These are phyloP conservation scores for Plebejus melissa DNA, from an alignment of 2,888 invertebrate genomes.

Conservation along the genomic window DNA sequence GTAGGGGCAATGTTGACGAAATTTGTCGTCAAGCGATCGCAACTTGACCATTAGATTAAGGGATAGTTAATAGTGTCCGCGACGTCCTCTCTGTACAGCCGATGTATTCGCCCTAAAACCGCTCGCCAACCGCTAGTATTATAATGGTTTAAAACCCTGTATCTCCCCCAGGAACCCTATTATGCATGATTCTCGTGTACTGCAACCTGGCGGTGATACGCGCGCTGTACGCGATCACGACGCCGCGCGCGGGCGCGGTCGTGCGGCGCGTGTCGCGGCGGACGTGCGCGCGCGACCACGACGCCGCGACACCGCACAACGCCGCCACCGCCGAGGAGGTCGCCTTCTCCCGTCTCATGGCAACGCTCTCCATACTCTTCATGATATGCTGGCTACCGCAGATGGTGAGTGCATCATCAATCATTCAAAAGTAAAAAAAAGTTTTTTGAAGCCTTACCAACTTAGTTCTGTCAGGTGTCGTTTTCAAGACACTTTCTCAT, in stretches of 20 bases:
- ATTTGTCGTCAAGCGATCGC: no score
- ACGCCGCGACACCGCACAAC: slow-evolving; percentile 50
- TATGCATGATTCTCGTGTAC: slow-evolving; percentile 87
- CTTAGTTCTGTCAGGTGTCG: no score
- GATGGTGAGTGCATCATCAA: slow-evolving; percentile 80
- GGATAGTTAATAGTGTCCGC: no score
- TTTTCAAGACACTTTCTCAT: no score
- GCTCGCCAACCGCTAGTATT: no score
- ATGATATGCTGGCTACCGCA: slow-evolving; percentile 93
- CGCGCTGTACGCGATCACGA: slow-evolving; percentile 82
- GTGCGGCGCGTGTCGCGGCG: slow-evolving; percentile 60
- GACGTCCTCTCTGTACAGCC: no score
- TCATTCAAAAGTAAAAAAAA: no score
- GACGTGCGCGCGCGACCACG: slow-evolving; percentile 61
- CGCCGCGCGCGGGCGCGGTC: slow-evolving; percentile 52
- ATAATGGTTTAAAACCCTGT: background rate
- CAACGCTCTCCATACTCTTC: slow-evolving; percentile 88
- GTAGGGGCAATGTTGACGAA: no score
- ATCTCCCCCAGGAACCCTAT: slow-evolving; percentile 78
- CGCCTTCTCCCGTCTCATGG: slow-evolving; percentile 92
- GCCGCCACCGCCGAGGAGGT: slow-evolving; percentile 88
- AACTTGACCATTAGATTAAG: no score
- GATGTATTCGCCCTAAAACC: no score
- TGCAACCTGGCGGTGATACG: slow-evolving; percentile 91
- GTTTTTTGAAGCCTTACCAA: no score